phyloP scores from a whole-genome alignment of 2,888 invertebrate genomes.

The Acanthosepion lycidas region DNA sequence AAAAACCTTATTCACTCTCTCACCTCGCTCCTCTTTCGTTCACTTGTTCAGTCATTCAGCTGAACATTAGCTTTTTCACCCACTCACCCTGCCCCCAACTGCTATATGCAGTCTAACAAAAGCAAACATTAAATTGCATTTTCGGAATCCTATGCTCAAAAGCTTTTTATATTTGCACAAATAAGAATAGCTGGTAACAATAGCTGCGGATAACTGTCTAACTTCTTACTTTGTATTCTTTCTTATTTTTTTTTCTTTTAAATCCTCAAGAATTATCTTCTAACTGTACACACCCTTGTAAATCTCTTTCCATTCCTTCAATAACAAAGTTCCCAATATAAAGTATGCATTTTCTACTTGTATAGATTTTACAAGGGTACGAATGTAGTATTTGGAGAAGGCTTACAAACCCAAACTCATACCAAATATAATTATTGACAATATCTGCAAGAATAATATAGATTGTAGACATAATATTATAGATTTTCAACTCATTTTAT shows the following conservation, averaged over 20 bases:
- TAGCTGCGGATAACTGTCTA: background rate
- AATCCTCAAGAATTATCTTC: background rate
- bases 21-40: background rate
- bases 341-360: background rate
- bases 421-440: background rate
- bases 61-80: background rate
- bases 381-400: background rate
- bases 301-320: background rate
- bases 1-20: background rate
- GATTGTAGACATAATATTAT: no score
- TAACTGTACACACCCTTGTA: no score
- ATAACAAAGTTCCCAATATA: background rate
- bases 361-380: background rate
- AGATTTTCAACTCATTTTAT: no score
- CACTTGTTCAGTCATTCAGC: background rate
- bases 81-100: background rate
- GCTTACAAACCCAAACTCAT: background rate
- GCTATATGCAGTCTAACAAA: background rate
- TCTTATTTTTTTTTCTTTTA: no score
- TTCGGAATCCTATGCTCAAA: background rate
- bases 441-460: background rate
- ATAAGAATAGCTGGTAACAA: background rate
- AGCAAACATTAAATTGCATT: slow-evolving; percentile 33
- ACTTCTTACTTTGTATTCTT: background rate
- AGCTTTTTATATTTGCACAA: background rate